Base-by-base conservation (phyloP, 2,797 vertebrate species). In the Notolepis coatsorum region DNA sequence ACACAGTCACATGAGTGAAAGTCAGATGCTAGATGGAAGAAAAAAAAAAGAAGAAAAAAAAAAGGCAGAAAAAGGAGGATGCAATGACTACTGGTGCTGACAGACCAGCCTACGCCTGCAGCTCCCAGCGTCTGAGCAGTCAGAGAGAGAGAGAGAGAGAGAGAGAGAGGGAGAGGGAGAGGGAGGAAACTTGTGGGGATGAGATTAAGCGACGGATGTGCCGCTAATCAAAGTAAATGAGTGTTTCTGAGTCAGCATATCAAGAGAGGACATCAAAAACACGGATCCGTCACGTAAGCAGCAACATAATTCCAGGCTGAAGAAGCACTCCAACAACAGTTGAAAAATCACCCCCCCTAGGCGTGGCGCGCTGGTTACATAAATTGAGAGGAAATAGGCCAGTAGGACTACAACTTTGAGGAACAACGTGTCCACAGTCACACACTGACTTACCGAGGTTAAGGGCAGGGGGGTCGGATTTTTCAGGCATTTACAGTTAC, bases 221-320 rank as follows among this genome's bases (percentile, higher is more conserved):
- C n/a, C 46, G 23, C 48, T 24, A 28, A 46, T 58, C 30, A 65
- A 42, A 48, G 6, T 3, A 58, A 51, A 13, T 51, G 23, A 48
- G 12, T 65, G 33, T 50, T 10, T 13, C 31, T 27, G 18, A 41
- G 10, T 56, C 38, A 33, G 38, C 46, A 43, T 38, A 46, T 50
- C 27, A 10, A 45, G 46, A 47, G n/a, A n/a, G n/a, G 27, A 31
- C 25, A 56, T 42, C 8, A 42, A 33, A n/a, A 51, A 38, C 3
- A 49, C n/a, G 31, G 23, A 17, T 25, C 48, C 12, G 17, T 38
- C 28, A 33, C n/a, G n/a, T 45, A 12, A 50, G 38, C 46, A 15
- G 23, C 45, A 33, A 13, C 28, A 12, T 35, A 50, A 33, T n/a
- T 27, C 28, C 30, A 54, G 41, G 13, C 21, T 39, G 4, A 51